A percentile compares a stretch with the other conserved stretches of the same genome.
phyloP scores from a whole-genome alignment of 2,113 vertebrate genomes.

The Bubalus kerabau region DNA sequence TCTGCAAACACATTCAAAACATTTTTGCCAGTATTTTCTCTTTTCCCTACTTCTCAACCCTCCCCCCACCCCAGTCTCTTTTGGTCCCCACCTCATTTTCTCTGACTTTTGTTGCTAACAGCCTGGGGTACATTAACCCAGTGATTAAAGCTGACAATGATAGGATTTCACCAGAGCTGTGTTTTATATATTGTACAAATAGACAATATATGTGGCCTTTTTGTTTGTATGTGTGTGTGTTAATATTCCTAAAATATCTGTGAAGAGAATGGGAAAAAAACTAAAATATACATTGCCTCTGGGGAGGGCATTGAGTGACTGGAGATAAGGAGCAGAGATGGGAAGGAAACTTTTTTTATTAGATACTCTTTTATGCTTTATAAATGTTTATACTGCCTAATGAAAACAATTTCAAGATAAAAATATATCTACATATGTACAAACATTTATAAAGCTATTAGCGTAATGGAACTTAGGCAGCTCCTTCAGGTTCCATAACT shows the following conservation, averaged over 20 bases:
- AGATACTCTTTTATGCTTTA: not conserved
- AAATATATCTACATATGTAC: not conserved
- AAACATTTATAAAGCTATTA: not conserved
- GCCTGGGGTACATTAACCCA: not conserved
- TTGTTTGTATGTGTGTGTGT: not conserved
- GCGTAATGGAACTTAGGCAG: not conserved
- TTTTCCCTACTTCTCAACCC: not conserved
- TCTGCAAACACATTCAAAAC: not conserved
- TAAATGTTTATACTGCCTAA: not conserved
- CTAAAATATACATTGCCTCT: not conserved
- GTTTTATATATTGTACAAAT: not conserved
- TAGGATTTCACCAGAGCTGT: not conserved
- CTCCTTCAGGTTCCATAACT: not conserved
- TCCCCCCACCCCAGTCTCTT: not conserved
- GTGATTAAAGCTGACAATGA: not conserved
- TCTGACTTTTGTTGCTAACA: not conserved
- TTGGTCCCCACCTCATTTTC: not conserved
- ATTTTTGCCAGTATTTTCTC: not conserved
- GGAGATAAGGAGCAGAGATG: not conserved
- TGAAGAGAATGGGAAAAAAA: not conserved
- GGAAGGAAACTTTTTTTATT: not conserved
- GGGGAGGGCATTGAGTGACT: not conserved
- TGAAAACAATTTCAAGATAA: not conserved
- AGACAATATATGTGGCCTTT: not conserved
- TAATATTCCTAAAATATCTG: not conserved